These are phyloP conservation scores for Toxonevra muliebris DNA, from an alignment of 2,888 invertebrate species.

Conservation along the genomic window DNA sequence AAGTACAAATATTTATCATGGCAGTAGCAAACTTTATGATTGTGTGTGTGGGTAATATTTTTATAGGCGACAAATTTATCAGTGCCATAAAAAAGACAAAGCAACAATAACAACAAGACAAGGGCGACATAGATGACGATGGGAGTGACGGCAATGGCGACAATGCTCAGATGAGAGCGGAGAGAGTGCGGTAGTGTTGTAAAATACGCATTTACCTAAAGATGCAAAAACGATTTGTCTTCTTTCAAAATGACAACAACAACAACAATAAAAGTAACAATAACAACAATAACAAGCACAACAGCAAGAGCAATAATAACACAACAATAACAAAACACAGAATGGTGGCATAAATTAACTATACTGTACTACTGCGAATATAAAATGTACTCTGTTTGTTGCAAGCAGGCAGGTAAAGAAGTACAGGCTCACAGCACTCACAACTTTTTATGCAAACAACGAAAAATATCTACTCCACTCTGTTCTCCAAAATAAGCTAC, in stretches of 20 bases:
- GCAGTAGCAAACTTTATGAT: conserved; percentile 25
- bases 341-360: conserved; percentile 6
- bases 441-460: no score
- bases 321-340: neutral
- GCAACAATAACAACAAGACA: no score
- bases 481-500: no score
- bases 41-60: conserved; percentile 41
- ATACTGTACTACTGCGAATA: neutral
- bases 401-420: no score
- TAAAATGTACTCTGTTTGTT: no score
- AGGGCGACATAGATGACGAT: neutral
- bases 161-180: neutral
- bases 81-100: conserved; percentile 50
- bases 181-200: conserved; percentile 26
- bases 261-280: conserved; percentile 13
- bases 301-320: conserved; percentile 12
- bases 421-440: no score
- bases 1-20: conserved; percentile 38
- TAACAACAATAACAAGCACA: neutral
- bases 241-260: conserved; percentile 52
- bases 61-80: conserved; percentile 57
- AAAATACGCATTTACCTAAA: conserved; percentile 40
- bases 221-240: conserved; percentile 46
- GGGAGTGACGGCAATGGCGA: neutral
- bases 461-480: no score